phyloP scores from a whole-genome alignment of 2,888 invertebrate genomes.

The Noctua pronuba region DNA sequence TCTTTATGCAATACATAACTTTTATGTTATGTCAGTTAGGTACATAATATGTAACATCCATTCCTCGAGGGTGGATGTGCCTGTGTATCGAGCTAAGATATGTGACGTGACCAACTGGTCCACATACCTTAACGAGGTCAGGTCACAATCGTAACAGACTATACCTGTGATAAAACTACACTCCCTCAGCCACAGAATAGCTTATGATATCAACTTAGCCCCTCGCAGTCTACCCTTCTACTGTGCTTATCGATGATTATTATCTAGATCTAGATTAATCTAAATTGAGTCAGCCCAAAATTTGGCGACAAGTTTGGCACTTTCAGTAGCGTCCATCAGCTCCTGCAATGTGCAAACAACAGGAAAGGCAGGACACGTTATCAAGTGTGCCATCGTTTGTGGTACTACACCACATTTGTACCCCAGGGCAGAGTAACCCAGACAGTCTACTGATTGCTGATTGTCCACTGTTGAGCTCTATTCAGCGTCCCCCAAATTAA shows the following conservation, averaged over 20 bases:
- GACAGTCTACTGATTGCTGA: background rate
- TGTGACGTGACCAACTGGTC: conserved; percentile 27
- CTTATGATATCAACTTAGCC: background rate
- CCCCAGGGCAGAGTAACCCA: background rate
- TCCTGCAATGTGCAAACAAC: background rate
- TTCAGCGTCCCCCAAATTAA: background rate
- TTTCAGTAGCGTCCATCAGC: background rate
- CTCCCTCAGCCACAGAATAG: background rate
- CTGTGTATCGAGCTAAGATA: conserved; percentile 17
- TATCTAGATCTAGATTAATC: too few relatives aligned
- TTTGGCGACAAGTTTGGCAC: background rate
- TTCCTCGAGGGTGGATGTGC: background rate
- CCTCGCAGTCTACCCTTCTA: background rate
- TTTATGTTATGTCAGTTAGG: background rate
- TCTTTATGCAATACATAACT: background rate
- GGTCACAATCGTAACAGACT: background rate
- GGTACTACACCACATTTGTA: background rate
- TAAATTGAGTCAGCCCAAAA: background rate
- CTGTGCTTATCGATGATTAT: too few relatives aligned
- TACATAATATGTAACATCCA: background rate
- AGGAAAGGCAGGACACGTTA: background rate
- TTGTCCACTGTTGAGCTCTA: background rate
- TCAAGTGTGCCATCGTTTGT: background rate
- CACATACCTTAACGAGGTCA: conserved; percentile 6
- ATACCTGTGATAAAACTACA: background rate